phyloP scores from a whole-genome alignment of 2,797 vertebrate genomes.

The Thaleichthys pacificus region DNA sequence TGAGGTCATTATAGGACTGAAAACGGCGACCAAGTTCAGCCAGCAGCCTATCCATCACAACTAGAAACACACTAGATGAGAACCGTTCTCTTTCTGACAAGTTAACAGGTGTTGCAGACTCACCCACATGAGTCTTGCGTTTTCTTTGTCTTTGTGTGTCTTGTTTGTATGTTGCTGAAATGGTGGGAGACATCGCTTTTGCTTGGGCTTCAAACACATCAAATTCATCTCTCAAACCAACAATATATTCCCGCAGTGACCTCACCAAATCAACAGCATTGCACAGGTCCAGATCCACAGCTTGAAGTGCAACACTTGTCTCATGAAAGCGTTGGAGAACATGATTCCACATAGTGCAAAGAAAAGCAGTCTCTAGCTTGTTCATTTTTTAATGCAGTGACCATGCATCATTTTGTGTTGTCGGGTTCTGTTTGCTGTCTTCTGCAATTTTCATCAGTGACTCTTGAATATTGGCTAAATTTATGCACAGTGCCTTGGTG shows the following conservation, averaged over 20 bases:
- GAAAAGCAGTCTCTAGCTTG: constrained; percentile 19
- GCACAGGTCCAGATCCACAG: constrained; percentile 22
- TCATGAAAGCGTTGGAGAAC: constrained; percentile 6
- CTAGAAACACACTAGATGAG: background rate
- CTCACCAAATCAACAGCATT: constrained; percentile 15
- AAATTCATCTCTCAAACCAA: constrained; percentile 14
- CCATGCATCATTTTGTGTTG: constrained; percentile 4
- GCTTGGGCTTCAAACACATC: constrained; percentile 11
- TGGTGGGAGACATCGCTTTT: background rate
- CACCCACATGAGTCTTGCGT: constrained; percentile 5
- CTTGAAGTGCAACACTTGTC: constrained; percentile 8
- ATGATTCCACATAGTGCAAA: constrained; percentile 19
- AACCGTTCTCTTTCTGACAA: constrained; percentile 4
- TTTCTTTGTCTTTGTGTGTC: constrained; percentile 9
- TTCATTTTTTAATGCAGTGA: constrained; percentile 1
- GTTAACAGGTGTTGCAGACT: background rate
- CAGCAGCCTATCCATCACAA: constrained; percentile 6
- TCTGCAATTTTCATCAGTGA: constrained; percentile 18
- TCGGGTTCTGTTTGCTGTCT: constrained; percentile 6
- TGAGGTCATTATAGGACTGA: constrained; percentile 4
- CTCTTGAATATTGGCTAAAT: constrained; percentile 21
- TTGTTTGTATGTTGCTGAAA: constrained; percentile 9
- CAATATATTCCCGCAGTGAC: constrained; percentile 20
- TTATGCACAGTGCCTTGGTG: constrained; percentile 17
- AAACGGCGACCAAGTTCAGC: constrained; percentile 13